phyloP scores from a whole-genome alignment of 2,113 vertebrate species.

The Malurus melanocephalus region DNA sequence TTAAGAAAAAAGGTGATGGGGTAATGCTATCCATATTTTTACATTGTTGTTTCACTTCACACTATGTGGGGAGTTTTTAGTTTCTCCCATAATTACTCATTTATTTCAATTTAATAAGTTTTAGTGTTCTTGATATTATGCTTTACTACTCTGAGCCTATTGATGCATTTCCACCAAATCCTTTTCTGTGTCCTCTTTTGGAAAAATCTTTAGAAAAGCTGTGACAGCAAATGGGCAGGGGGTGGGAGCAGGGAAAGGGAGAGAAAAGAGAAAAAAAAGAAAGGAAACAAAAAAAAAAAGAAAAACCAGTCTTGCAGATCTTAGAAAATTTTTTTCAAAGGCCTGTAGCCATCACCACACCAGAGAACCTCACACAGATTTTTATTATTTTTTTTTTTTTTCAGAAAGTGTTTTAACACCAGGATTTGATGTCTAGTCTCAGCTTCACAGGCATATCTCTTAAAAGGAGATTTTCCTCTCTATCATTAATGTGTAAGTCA shows the following conservation, averaged over 20 bases:
- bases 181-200: not conserved
- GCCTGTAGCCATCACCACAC: not conserved
- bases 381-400: not conserved
- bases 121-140: not conserved
- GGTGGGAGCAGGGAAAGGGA: rapidly evolving
- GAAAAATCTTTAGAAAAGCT: slow-evolving; percentile 33
- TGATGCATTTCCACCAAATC: not conserved
- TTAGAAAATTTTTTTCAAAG: slow-evolving; percentile 24
- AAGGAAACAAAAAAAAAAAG: not conserved
- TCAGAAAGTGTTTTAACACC: slow-evolving; percentile 42
- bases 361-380: slow-evolving; percentile 7
- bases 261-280: rapidly evolving
- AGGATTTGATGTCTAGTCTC: slow-evolving; percentile 40
- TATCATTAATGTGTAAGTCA: slow-evolving; percentile 45
- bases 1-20: rapidly evolving
- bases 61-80: not conserved
- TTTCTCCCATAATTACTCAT: not conserved
- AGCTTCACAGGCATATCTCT: slow-evolving; percentile 36
- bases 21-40: not conserved
- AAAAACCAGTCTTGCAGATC: not conserved
- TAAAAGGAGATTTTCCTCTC: slow-evolving; percentile 43
- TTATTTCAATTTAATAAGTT: not conserved
- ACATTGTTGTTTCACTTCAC: not conserved
- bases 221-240: not conserved
- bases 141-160: not conserved